A percentile compares a stretch with the other conserved stretches of the same genome.
These are phyloP conservation scores for Bryconaethiops microstoma DNA, from an alignment of 2,797 vertebrate genomes.

Conservation along the genomic window DNA sequence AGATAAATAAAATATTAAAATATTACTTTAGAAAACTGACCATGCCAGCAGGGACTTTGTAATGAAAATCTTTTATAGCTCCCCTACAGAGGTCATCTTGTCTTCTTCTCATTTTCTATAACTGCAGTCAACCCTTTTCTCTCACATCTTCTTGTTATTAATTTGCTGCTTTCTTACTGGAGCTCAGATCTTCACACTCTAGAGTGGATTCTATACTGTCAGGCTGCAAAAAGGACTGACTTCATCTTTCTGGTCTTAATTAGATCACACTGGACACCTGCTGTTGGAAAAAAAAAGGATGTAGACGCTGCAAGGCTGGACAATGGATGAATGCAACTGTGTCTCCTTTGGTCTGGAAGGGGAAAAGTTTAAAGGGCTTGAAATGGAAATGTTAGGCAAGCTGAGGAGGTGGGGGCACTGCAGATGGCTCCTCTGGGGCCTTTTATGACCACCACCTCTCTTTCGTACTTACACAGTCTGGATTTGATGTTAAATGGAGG, in stretches of 20 bases:
- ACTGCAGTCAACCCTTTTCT: background rate
- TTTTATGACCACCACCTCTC: slow-evolving; percentile 54
- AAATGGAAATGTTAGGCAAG: slow-evolving; percentile 42
- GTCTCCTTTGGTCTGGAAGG: slow-evolving; percentile 60
- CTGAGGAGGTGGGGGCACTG: slow-evolving; percentile 43
- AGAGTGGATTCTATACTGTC: slow-evolving; percentile 48
- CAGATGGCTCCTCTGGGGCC: slow-evolving; percentile 57
- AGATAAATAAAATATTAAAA: too few relatives aligned
- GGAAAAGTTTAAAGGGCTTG: slow-evolving; percentile 40
- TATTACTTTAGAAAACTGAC: background rate
- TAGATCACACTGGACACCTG: slow-evolving; percentile 70
- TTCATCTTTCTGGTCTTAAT: slow-evolving; percentile 75
- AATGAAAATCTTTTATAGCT: background rate
- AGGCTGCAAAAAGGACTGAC: slow-evolving; percentile 60
- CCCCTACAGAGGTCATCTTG: background rate
- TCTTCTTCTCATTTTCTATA: background rate
- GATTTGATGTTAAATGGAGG: slow-evolving; percentile 47
- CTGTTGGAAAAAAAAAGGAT: slow-evolving; percentile 67
- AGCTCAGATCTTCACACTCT: slow-evolving; percentile 10
- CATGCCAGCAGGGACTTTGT: too few relatives aligned
- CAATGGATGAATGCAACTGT: slow-evolving; percentile 72
- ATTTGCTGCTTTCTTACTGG: background rate
- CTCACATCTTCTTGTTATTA: background rate
- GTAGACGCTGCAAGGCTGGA: slow-evolving; percentile 49
- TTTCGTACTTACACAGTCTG: slow-evolving; percentile 48